A percentile compares a stretch with the other conserved stretches of the same genome.
Evolutionary conservation across 2,113 vertebrate genomes (phyloP).

Genomic region (Mellivora capensis): DNA sequence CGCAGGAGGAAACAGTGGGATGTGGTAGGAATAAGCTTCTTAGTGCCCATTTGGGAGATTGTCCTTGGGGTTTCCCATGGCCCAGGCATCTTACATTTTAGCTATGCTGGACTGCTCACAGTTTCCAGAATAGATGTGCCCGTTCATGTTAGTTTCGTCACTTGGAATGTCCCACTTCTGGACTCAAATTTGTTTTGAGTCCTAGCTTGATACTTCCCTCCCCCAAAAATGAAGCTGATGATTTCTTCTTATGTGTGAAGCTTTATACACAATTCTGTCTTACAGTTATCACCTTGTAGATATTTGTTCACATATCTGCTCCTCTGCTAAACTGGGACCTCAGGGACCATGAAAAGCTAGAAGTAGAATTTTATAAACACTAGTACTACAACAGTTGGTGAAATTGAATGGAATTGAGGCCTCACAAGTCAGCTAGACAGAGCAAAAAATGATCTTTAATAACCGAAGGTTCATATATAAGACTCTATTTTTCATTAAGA

Average conservation of each 20-base stretch:
- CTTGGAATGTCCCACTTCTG: background rate
- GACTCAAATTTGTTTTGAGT: background rate
- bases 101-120: background rate
- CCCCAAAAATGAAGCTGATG: background rate
- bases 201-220: background rate
- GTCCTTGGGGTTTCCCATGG: background rate
- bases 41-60: background rate
- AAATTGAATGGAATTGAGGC: background rate
- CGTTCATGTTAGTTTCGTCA: background rate
- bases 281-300: background rate
- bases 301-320: background rate
- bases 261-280: background rate
- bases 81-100: background rate
- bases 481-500: slow-evolving; percentile 41
- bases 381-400: background rate
- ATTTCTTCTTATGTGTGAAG: background rate
- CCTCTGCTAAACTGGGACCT: background rate
- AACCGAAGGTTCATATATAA: background rate
- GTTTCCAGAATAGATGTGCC: background rate
- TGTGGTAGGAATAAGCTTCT: background rate
- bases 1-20: background rate
- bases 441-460: background rate
- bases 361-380: background rate
- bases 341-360: background rate
- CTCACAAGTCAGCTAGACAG: background rate